phyloP scores from a whole-genome alignment of 2,888 invertebrate species.

The Reticulitermes lucifugus region DNA sequence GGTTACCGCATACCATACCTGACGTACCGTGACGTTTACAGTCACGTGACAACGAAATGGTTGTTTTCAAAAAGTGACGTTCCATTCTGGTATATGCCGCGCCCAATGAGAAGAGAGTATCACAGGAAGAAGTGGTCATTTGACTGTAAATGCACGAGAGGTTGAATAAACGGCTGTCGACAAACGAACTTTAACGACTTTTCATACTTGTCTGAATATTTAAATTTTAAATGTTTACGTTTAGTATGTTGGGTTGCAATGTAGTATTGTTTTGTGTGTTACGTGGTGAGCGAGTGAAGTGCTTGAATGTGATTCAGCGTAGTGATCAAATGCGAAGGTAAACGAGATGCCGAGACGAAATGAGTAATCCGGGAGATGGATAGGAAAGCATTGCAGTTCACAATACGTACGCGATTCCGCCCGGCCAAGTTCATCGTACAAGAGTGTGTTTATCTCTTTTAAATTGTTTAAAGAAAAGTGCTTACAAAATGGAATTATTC shows the following conservation, averaged over 20 bases:
- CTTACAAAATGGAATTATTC: not conserved
- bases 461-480: not conserved
- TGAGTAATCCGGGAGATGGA: not conserved
- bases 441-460: too few relatives aligned
- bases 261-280: not conserved
- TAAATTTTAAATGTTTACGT: not conserved
- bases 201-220: not conserved
- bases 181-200: not conserved
- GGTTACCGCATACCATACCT: conserved; percentile 34
- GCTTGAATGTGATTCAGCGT: not conserved
- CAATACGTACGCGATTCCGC: not conserved
- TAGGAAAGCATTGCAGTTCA: not conserved
- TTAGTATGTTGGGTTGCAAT: not conserved
- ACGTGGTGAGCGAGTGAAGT: not conserved
- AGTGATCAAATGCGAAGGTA: conserved; percentile 2
- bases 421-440: not conserved
- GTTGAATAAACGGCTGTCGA: not conserved
- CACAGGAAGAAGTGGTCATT: conserved; percentile 14
- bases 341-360: not conserved
- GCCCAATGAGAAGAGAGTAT: conserved; percentile 18
- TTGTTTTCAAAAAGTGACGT: conserved; percentile 34
- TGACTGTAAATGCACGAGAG: not conserved
- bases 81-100: not conserved
- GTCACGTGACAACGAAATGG: conserved; percentile 45
- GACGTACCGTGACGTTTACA: conserved; percentile 42